Conservation (phyloP, 2,888 invertebrate species). For the Gortyna flavago region DNA sequence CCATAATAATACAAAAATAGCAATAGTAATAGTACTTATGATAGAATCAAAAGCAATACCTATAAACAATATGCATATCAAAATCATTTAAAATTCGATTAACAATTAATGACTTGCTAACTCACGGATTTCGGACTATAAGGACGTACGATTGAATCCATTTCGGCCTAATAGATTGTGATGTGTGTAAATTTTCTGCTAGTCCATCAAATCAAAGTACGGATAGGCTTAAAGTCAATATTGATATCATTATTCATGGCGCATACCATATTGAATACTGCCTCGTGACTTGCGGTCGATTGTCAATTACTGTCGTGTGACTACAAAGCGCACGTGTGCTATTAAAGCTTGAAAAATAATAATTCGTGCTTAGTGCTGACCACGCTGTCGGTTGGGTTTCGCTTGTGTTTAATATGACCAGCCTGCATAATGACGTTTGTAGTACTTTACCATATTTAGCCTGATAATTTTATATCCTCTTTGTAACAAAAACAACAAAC, state of each 20-base stretch:
- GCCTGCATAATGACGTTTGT: constrained; percentile 67
- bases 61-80: constrained; percentile 1
- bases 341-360: constrained; percentile 81
- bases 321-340: constrained; percentile 81
- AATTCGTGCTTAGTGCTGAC: constrained; percentile 80
- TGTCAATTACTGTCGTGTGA: constrained; percentile 86
- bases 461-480: constrained; percentile 22
- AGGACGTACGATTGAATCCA: constrained; percentile 1
- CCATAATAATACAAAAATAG: background rate
- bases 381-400: constrained; percentile 68
- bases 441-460: constrained; percentile 24
- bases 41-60: background rate
- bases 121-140: background rate
- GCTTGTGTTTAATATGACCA: constrained; percentile 63
- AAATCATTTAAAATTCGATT: constrained; percentile 2
- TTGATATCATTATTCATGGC: constrained; percentile 83
- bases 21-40: background rate
- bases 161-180: constrained; percentile 35
- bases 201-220: constrained; percentile 37
- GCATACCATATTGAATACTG: constrained; percentile 76
- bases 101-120: constrained; percentile 2
- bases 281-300: constrained; percentile 86
- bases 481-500: constrained; percentile 48
- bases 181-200: constrained; percentile 33
- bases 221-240: constrained; percentile 65